Percentiles rank a stretch among this genome's conserved stretches.
Conservation (phyloP, 35 echinoderm and acorn worm genomes). For the Anneissia japonica region DNA sequence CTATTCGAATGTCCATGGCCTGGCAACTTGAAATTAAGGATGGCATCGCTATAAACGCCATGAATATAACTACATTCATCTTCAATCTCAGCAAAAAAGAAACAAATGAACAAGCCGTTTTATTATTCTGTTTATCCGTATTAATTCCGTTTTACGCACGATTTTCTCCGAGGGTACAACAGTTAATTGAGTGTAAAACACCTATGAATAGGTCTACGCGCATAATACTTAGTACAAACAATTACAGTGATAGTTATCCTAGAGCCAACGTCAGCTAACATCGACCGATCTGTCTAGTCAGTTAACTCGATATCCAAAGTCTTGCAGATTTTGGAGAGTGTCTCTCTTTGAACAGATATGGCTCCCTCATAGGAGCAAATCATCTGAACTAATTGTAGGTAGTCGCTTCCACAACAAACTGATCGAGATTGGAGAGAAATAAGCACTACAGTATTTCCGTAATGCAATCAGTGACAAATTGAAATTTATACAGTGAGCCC, state of each 20-base stretch:
- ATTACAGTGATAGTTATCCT: neutral
- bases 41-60: neutral
- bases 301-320: neutral
- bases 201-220: neutral
- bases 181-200: neutral
- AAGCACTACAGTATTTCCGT: neutral
- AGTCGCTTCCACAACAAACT: neutral
- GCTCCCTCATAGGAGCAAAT: neutral
- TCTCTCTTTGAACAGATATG: neutral
- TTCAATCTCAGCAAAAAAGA: neutral
- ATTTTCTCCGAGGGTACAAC: neutral
- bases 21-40: neutral
- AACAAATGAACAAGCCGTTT: neutral
- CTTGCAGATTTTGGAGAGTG: neutral
- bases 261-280: neutral
- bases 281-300: neutral
- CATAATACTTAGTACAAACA: no score
- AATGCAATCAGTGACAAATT: neutral
- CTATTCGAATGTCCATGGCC: neutral
- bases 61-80: neutral
- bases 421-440: no score
- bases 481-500: no score
- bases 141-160: neutral
- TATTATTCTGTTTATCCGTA: neutral
- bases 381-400: neutral